Evolutionary conservation across 2,797 vertebrate genomes (phyloP).

Genomic region (Lophius americanus): DNA sequence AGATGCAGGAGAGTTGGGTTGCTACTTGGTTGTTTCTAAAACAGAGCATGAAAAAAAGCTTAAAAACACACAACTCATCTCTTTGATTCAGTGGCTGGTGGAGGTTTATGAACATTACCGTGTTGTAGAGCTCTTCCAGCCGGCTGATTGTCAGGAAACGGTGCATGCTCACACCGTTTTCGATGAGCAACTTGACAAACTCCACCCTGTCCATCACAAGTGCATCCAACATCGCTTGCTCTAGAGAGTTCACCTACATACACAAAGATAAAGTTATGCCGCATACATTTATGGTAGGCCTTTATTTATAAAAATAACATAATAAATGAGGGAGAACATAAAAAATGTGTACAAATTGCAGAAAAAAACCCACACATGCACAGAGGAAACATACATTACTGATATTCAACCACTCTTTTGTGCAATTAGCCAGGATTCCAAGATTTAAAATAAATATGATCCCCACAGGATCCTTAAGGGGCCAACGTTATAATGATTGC

Average conservation of each 20-base stretch:
- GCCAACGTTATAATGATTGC: conserved; percentile 45
- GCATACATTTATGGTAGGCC: conserved; percentile 21
- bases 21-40: conserved; percentile 93
- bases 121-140: conserved; percentile 98
- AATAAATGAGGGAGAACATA: not conserved
- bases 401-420: conserved; percentile 34
- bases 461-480: conserved; percentile 37
- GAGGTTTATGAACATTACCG: conserved; percentile 74
- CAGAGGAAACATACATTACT: conserved; percentile 37
- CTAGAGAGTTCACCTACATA: conserved; percentile 93
- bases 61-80: not conserved
- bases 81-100: not conserved
- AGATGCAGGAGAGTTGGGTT: conserved; percentile 96
- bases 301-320: conserved; percentile 46
- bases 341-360: conserved; percentile 19
- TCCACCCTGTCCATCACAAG: conserved; percentile 98
- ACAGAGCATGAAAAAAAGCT: conserved; percentile 6
- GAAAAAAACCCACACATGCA: not conserved
- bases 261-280: conserved; percentile 29
- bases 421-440: conserved; percentile 22
- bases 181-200: conserved; percentile 98
- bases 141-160: conserved; percentile 96
- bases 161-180: conserved; percentile 99
- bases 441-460: conserved; percentile 60
- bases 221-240: conserved; percentile 98